These are phyloP conservation scores for Drosophila sproati DNA, from an alignment of 1,140 invertebrate species.

Conservation along the genomic window DNA sequence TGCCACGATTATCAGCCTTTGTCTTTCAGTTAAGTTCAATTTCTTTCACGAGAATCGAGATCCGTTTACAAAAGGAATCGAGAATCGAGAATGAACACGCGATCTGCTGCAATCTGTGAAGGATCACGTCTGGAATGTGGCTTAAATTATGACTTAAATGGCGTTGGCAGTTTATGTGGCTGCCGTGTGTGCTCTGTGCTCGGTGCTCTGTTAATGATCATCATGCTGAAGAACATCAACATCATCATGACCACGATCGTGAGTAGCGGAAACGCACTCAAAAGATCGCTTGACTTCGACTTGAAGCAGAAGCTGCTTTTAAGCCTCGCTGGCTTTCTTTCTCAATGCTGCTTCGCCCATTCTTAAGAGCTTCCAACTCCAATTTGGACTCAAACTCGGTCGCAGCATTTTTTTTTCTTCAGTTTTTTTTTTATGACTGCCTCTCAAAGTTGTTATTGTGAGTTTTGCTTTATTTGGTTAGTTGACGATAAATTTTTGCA, in stretches of 20 bases:
- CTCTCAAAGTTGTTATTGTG: conserved; percentile 45
- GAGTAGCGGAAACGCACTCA: conserved; percentile 72
- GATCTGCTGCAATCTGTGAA: conserved; percentile 75
- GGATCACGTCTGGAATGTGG: conserved; percentile 81
- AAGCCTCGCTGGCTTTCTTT: conserved; percentile 70
- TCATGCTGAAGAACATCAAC: conserved; percentile 38
- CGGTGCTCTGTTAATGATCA: conserved; percentile 18
- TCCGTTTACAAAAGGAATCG: background rate
- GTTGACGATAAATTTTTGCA: conserved; percentile 42
- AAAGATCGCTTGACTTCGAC: conserved; percentile 60
- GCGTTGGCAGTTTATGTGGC: conserved; percentile 81
- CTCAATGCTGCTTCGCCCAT: conserved; percentile 73
- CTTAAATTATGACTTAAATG: conserved; percentile 83
- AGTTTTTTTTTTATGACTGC: conserved; percentile 57
- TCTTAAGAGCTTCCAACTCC: conserved; percentile 66
- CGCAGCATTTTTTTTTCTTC: conserved; percentile 22
- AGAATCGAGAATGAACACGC: conserved; percentile 47
- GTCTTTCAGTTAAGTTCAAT: conserved; percentile 34
- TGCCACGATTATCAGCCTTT: conserved; percentile 30
- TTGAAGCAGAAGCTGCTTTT: conserved; percentile 59
- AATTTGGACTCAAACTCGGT: conserved; percentile 36
- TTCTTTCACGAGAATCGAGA: conserved; percentile 34
- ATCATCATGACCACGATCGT: conserved; percentile 25
- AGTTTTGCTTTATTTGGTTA: conserved; percentile 70
- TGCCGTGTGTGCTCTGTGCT: conserved; percentile 66